These are phyloP conservation scores for Champsocephalus gunnari DNA, from an alignment of 2,797 vertebrate species.

Conservation along the genomic window DNA sequence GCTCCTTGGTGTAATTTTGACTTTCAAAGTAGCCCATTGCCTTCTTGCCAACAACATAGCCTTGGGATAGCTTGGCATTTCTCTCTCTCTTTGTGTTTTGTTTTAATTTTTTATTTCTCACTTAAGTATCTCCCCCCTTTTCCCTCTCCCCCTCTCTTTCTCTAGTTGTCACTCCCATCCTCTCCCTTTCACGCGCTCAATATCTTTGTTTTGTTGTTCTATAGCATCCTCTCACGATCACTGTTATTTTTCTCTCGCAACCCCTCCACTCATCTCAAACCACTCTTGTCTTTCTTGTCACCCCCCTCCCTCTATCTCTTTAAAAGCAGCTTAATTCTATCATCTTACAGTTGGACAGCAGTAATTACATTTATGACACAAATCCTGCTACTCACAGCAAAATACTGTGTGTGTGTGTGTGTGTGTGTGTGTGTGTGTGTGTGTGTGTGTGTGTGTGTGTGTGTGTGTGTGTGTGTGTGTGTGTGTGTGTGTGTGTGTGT, in stretches of 20 bases:
- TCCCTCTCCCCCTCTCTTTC: conserved; percentile 11
- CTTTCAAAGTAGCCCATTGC: conserved; percentile 80
- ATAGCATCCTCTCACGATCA: conserved; percentile 39
- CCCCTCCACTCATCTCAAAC: conserved; percentile 34
- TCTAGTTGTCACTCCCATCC: conserved; percentile 36
- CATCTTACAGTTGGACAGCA: conserved; percentile 79
- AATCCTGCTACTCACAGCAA: conserved; percentile 80
- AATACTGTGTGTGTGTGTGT: conserved; percentile 34
- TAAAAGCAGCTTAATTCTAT: conserved; percentile 86
- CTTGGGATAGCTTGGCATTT: conserved; percentile 67
- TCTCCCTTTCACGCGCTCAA: conserved; percentile 35
- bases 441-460: not conserved
- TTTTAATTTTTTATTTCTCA: conserved; percentile 40
- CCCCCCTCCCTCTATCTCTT: conserved; percentile 40
- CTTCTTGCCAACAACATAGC: conserved; percentile 74
- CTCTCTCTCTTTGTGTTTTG: conserved; percentile 53
- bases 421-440: not conserved
- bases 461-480: conserved; percentile 2
- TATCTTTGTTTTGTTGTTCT: conserved; percentile 53
- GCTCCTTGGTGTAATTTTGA: conserved; percentile 79
- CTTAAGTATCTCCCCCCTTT: conserved; percentile 21
- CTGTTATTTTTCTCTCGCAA: conserved; percentile 43
- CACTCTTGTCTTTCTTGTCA: conserved; percentile 57
- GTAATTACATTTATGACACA: conserved; percentile 88
- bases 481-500: not conserved